A percentile compares a stretch with the other conserved stretches of the same genome.
phyloP scores from a whole-genome alignment of 92 coral and sea anemone genomes.

The Plumapathes pennacea region DNA sequence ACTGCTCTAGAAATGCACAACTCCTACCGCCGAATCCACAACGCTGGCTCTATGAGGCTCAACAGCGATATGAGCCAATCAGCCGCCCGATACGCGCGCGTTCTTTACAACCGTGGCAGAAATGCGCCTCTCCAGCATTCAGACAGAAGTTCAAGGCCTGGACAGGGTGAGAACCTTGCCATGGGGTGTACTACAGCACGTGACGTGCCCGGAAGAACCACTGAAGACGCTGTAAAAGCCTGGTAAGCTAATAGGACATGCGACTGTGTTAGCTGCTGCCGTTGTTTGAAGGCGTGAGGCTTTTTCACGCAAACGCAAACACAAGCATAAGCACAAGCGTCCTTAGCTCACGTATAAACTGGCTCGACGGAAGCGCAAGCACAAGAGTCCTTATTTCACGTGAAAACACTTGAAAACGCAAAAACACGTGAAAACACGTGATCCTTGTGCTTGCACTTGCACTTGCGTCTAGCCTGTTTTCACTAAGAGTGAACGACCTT shows the following conservation, averaged over 20 bases:
- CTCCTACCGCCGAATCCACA: slow-evolving; percentile 23
- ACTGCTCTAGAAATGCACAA: slow-evolving; percentile 43
- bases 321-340: no score
- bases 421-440: no score
- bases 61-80: slow-evolving; percentile 3
- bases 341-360: no score
- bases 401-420: no score
- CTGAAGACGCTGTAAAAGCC: slow-evolving; percentile 1
- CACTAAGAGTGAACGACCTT: no score
- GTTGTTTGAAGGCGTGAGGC: no score
- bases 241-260: slow-evolving; percentile 3
- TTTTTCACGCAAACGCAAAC: no score
- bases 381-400: no score
- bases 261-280: no score
- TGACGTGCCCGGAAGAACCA: neutral
- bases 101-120: slow-evolving; percentile 7
- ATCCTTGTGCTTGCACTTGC: no score
- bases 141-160: slow-evolving; percentile 6
- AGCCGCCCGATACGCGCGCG: slow-evolving; percentile 36
- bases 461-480: no score
- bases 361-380: no score
- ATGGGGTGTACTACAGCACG: slow-evolving; percentile 32
- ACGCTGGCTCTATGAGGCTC: slow-evolving; percentile 22
- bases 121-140: slow-evolving; percentile 18
- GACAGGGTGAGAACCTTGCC: slow-evolving; percentile 51